Conservation (phyloP, 2,113 vertebrate genomes). For the Pycnonotus jocosus region DNA sequence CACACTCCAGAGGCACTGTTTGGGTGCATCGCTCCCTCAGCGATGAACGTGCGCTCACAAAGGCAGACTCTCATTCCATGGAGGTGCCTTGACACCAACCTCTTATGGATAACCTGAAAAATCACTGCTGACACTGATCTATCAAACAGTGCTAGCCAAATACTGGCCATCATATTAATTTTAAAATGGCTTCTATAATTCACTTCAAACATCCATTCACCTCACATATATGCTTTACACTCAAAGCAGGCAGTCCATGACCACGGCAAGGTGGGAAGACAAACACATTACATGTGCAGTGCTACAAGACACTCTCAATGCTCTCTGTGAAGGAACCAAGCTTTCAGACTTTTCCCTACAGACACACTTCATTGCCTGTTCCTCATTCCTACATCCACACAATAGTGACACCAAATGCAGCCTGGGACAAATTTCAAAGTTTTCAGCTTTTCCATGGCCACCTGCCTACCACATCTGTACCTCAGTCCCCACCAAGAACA, state of each 20-base stretch:
- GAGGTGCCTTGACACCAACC: neutral
- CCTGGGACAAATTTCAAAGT: neutral
- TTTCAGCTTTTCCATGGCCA: neutral
- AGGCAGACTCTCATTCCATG: neutral
- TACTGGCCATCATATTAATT: neutral
- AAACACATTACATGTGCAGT: neutral
- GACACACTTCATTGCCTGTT: neutral
- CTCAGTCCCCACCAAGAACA: neutral
- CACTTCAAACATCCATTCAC: neutral
- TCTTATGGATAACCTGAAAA: neutral
- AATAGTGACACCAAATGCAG: neutral
- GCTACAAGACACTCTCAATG: neutral
- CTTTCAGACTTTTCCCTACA: neutral
- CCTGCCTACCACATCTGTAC: neutral
- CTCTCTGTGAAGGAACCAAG: neutral
- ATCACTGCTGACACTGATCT: neutral
- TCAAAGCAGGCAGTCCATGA: neutral
- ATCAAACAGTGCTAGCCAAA: neutral
- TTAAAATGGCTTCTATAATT: neutral
- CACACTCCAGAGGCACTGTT: rapidly evolving
- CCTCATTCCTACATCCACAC: neutral
- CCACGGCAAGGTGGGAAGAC: neutral
- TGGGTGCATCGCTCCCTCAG: neutral
- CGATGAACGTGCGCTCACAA: neutral
- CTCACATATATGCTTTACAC: neutral